Evolutionary conservation across 2,888 invertebrate species (phyloP), one percentile per base, ranked within the genome.

Genomic region (Agrochola circellaris): DNA sequence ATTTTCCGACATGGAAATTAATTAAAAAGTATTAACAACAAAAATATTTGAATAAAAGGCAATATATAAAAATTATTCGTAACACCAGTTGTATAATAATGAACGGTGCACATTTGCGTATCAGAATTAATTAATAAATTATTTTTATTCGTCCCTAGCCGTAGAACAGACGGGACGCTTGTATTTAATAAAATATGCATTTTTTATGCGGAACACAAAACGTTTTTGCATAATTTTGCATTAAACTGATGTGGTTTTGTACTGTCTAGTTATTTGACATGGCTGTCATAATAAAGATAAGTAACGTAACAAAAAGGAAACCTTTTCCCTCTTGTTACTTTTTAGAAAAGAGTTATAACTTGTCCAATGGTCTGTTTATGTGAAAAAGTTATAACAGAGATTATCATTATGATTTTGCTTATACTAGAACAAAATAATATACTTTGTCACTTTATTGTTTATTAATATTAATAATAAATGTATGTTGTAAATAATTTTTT

Each of bases 71-170:
- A 68, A 60, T 38, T 51, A 81, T 58, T 67, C 56, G 56, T 51
- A 30, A 60, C 60, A 66, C 34, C 81, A 67, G 75, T 73, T 82
- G 76, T 85, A 81, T 83, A 77, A 61, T 86, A 87, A 89, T 76
- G 73, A 79, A 73, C 68, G 78, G 69, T 82, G 80, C 85, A 84
- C 69, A 85, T 87, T 88, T 80, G 69, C 85, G 82, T 90, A 86
- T 84, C 77, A 79, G 84, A 91, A 90, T 90, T 85, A 85, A 89
- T 90, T 75, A 79, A 84, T 85, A 65, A 72, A 81, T 82, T 84
- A 87, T 86, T 79, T 87, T 81, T 69, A 78, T 78, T 77, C 67
- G 61, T 75, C 67, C 73, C 65, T n/a, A 62, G 67, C 71, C 45
- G 42, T 54, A 66, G 23, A 86, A 77, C 84, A 79, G 82, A 72